phyloP scores from a whole-genome alignment of 2,888 invertebrate genomes.

The Pegoplata infirma region DNA sequence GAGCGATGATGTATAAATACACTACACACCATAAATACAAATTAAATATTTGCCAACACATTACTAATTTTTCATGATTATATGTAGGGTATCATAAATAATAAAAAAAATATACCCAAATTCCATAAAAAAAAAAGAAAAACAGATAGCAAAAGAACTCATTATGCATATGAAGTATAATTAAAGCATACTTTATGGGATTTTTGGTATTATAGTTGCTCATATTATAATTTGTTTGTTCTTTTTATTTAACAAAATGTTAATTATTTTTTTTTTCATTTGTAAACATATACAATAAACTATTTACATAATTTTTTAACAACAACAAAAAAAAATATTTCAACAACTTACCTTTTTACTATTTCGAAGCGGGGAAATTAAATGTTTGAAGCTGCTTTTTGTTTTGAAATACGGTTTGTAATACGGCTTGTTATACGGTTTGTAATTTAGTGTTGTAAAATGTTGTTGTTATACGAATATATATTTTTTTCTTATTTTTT shows the following conservation, averaged over 20 bases:
- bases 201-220: not conserved
- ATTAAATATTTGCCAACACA: too few relatives aligned
- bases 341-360: slow-evolving; percentile 36
- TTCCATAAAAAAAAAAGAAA: not conserved
- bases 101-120: not conserved
- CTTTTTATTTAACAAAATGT: not conserved
- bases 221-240: not conserved
- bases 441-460: slow-evolving; percentile 21
- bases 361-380: not conserved
- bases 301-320: not conserved
- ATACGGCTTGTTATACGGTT: too few relatives aligned
- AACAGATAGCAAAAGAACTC: not conserved
- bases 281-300: not conserved
- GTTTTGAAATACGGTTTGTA: not conserved
- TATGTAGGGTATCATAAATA: not conserved
- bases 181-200: slow-evolving; percentile 13
- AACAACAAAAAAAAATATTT: not conserved
- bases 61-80: too few relatives aligned
- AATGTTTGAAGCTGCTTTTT: not conserved
- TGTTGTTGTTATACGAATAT: not conserved
- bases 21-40: too few relatives aligned
- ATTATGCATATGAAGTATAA: slow-evolving; percentile 9
- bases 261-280: not conserved
- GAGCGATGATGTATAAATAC: too few relatives aligned
- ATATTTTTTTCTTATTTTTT: not conserved